Conservation (phyloP, 2,113 vertebrate species). For the Anoura caudifer region DNA sequence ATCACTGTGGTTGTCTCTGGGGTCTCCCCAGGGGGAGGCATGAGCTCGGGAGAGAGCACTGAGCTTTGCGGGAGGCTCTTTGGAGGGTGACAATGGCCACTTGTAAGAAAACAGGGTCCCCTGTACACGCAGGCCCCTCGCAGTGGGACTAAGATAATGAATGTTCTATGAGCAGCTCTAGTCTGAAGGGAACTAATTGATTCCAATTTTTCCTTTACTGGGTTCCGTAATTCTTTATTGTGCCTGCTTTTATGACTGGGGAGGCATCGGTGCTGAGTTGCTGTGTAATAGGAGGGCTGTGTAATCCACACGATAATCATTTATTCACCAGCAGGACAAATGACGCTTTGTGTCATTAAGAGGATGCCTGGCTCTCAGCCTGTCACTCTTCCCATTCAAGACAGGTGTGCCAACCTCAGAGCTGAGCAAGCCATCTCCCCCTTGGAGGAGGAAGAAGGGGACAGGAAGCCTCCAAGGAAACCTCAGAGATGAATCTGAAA, state of each 20-base stretch:
- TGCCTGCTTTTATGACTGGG: background rate
- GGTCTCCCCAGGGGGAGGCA: background rate
- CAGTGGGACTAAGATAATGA: background rate
- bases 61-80: background rate
- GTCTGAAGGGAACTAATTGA: slow-evolving; percentile 47
- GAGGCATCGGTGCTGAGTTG: background rate
- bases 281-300: slow-evolving; percentile 5
- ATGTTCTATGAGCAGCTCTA: background rate
- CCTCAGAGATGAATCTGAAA: background rate
- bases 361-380: background rate
- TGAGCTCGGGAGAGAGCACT: accelerated
- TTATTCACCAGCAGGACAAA: background rate
- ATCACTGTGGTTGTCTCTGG: accelerated
- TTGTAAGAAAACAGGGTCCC: slow-evolving; percentile 1
- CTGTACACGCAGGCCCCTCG: background rate
- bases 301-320: background rate
- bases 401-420: background rate
- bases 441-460: background rate
- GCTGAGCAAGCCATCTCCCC: background rate
- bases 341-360: background rate
- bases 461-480: background rate
- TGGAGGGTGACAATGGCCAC: background rate
- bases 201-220: slow-evolving; percentile 46
- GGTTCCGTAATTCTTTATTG: slow-evolving; percentile 51
- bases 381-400: background rate